Percentiles rank a stretch among this genome's conserved stretches.
Conservation (phyloP, 2,888 invertebrate species). For the Axea sp. region DNA sequence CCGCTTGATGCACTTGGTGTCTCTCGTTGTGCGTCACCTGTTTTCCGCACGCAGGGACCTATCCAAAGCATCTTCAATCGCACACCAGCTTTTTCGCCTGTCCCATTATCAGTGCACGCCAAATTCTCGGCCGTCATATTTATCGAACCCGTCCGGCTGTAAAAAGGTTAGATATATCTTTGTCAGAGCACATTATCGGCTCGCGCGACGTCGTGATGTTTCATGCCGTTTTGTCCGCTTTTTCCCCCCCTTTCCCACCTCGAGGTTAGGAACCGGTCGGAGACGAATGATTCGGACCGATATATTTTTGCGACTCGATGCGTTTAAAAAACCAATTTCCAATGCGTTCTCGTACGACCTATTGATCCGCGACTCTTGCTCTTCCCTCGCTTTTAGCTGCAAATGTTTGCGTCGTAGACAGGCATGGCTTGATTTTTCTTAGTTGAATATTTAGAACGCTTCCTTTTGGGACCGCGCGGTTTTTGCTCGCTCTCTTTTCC, state of each 20-base stretch:
- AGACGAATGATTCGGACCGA: background rate
- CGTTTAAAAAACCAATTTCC: slow-evolving; percentile 13
- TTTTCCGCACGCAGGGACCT: slow-evolving; percentile 1
- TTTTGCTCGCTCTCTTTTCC: too few relatives aligned
- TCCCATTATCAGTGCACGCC: slow-evolving; percentile 11
- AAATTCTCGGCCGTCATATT: slow-evolving; percentile 29
- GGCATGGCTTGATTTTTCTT: slow-evolving; percentile 11
- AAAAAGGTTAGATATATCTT: slow-evolving; percentile 47
- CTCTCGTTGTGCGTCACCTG: slow-evolving; percentile 10
- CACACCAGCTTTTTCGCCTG: slow-evolving; percentile 18
- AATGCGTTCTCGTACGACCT: slow-evolving; percentile 26
- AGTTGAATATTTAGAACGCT: too few relatives aligned
- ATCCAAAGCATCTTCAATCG: slow-evolving; percentile 11
- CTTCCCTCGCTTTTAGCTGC: slow-evolving; percentile 18
- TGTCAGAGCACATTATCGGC: slow-evolving; percentile 25
- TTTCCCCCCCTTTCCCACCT: background rate
- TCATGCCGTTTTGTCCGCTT: too few relatives aligned
- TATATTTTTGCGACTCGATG: slow-evolving; percentile 4
- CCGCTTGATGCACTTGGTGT: slow-evolving; percentile 14
- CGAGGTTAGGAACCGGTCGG: slow-evolving; percentile 20
- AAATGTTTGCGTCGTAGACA: background rate
- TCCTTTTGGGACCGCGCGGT: too few relatives aligned
- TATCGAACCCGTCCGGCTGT: slow-evolving; percentile 44
- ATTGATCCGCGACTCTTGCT: slow-evolving; percentile 30
- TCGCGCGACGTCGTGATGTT: background rate